phyloP scores from a whole-genome alignment of 2,113 vertebrate genomes.

The Petrocephalus zakoni region DNA sequence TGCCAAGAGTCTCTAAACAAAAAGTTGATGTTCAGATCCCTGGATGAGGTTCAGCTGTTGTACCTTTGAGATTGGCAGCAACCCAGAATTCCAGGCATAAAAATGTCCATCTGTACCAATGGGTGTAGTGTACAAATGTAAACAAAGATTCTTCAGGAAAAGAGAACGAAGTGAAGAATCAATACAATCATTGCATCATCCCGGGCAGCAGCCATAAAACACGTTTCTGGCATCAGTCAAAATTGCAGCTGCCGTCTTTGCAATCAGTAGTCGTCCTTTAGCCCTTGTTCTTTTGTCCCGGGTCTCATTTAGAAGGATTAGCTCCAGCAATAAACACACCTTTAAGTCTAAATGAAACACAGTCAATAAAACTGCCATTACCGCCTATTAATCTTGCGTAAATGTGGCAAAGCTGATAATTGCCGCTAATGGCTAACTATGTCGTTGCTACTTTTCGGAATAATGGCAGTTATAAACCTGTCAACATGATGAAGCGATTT shows the following conservation, averaged over 20 bases:
- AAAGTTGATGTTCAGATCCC: neutral
- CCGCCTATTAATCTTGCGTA: constrained; percentile 4
- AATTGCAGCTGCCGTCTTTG: neutral
- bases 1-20: neutral
- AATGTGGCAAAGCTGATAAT: neutral
- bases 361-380: constrained; percentile 14
- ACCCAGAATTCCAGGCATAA: neutral
- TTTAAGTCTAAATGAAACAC: constrained; percentile 1
- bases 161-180: neutral
- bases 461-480: neutral
- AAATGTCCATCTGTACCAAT: neutral
- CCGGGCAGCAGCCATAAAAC: neutral
- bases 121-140: neutral
- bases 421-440: neutral
- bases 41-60: neutral
- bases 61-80: neutral
- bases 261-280: neutral
- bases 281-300: neutral
- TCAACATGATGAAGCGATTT: neutral
- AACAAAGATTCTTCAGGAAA: neutral
- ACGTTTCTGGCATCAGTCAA: neutral
- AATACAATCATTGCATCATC: neutral
- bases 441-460: neutral
- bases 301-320: neutral
- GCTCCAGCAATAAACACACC: neutral